These are phyloP conservation scores for Barbus barbus DNA, from an alignment of 2,113 vertebrate species.

Conservation along the genomic window DNA sequence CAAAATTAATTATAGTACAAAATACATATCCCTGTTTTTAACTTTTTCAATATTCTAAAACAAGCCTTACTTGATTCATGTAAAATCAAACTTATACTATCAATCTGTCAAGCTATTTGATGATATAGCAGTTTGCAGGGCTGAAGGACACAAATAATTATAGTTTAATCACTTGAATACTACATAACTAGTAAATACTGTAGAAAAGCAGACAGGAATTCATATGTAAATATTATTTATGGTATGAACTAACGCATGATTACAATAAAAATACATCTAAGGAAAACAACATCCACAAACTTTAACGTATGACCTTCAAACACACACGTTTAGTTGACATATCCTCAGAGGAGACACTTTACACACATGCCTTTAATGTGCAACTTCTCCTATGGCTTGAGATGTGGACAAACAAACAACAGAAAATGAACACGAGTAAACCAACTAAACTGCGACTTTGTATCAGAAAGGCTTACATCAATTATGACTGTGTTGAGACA, in stretches of 20 bases:
- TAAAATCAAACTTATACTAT: not conserved
- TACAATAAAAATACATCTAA: not conserved
- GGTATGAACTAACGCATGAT: too few species aligned
- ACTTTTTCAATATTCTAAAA: not conserved
- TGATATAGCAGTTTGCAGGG: not conserved
- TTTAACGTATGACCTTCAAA: not conserved
- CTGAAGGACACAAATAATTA: not conserved
- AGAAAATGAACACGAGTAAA: conserved; percentile 16
- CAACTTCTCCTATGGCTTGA: conserved; percentile 2
- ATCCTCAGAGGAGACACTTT: not conserved
- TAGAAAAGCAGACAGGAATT: too few species aligned
- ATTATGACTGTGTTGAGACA: conserved; percentile 64
- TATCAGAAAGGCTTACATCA: conserved; percentile 56
- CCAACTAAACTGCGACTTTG: conserved; percentile 33
- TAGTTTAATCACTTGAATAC: not conserved
- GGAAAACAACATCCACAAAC: not conserved
- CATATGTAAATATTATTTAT: not conserved
- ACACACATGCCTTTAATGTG: not conserved
- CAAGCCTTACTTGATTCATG: not conserved
- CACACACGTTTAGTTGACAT: not conserved
- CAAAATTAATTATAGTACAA: not conserved
- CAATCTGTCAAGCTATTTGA: not conserved
- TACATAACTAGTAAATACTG: not conserved
- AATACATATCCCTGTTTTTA: not conserved
- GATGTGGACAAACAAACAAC: conserved; percentile 53